Base-by-base conservation (phyloP, 1,140 invertebrate genomes). In the Nephila pilipes region DNA sequence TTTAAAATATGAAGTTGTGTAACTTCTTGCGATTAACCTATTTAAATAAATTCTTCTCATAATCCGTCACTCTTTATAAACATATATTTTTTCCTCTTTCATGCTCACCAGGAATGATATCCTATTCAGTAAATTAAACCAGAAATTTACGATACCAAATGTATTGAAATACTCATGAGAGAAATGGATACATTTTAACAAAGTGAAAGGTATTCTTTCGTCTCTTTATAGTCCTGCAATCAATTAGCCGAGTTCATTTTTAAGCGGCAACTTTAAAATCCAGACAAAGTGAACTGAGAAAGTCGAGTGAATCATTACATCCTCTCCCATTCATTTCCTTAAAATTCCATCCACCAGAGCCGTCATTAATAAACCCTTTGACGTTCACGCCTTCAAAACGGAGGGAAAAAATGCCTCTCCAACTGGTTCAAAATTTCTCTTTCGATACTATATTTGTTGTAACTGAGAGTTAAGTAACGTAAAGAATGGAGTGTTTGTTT, bases 281-380 rank as follows among this genome's bases (percentile, higher is more conserved):
- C 25, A 32, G 32, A 75, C 10, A 75, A 75, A 8, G 18, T 36
- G 16, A 29, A 75, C 29, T 54, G 5, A 12, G 80, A 46, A 55
- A 55, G 46, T 46, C 46, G 25, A 81, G 38, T 54, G 46, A 81
- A 81, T 54, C n/a, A 32, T 75, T 81, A 46, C 22, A 85, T 1
- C 3, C 57, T 32, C 58, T 6, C 10, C 10, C 32, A 85, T 85
- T 18, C 83, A 60, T 57, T 60, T 85, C 46, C n/a, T 29, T 29
- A 85, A 60, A 85, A 85, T 36, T 36, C 83, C 18, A 32, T 58
- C 20, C 55, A 60, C 57, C 0, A 5, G 32, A 60, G 32, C 57
- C 18, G 29, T 85, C 83, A 60, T 85, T 85, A 85, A 85, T 85
- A 85, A 81, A 81, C 3, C 83, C 58, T 32, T 32, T 85, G 83